Conservation (phyloP, 1,140 invertebrate species). For the Drosophila nikananu region DNA sequence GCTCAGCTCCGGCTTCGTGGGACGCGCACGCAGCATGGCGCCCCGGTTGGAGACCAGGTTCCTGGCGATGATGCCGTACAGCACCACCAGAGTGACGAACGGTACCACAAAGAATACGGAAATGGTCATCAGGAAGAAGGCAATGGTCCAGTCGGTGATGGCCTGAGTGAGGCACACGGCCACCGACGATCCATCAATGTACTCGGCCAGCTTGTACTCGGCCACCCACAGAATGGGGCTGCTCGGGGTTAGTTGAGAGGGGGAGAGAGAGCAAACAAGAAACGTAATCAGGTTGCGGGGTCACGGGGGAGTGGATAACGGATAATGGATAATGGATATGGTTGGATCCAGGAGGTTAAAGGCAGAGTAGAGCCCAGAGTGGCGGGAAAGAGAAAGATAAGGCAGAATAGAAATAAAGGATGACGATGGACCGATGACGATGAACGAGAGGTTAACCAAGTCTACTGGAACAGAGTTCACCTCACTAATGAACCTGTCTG, state of each 20-base stretch:
- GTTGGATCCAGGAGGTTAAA: slow-evolving; percentile 10
- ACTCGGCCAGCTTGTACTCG: slow-evolving; percentile 89
- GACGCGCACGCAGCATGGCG: slow-evolving; percentile 88
- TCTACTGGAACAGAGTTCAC: slow-evolving; percentile 1
- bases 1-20: slow-evolving; percentile 85
- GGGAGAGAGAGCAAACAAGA: slow-evolving; percentile 62
- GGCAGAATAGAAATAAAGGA: slow-evolving; percentile 8
- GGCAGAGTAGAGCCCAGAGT: slow-evolving; percentile 13
- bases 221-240: slow-evolving; percentile 93
- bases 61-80: slow-evolving; percentile 93
- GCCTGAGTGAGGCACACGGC: slow-evolving; percentile 91
- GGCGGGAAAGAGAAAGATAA: slow-evolving; percentile 14
- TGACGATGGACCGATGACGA: slow-evolving; percentile 12
- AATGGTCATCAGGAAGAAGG: slow-evolving; percentile 93
- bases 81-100: slow-evolving; percentile 90
- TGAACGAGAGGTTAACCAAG: slow-evolving; percentile 16
- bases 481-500: slow-evolving; percentile 10
- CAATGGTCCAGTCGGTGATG: slow-evolving; percentile 89
- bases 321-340: slow-evolving; percentile 38
- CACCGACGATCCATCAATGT: slow-evolving; percentile 89
- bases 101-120: slow-evolving; percentile 94
- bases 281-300: slow-evolving; percentile 61
- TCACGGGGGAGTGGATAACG: slow-evolving; percentile 39
- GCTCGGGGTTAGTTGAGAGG: slow-evolving; percentile 22
- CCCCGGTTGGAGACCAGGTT: slow-evolving; percentile 92